Conservation (phyloP, 1,140 invertebrate species). For the Drosophila truncata region DNA sequence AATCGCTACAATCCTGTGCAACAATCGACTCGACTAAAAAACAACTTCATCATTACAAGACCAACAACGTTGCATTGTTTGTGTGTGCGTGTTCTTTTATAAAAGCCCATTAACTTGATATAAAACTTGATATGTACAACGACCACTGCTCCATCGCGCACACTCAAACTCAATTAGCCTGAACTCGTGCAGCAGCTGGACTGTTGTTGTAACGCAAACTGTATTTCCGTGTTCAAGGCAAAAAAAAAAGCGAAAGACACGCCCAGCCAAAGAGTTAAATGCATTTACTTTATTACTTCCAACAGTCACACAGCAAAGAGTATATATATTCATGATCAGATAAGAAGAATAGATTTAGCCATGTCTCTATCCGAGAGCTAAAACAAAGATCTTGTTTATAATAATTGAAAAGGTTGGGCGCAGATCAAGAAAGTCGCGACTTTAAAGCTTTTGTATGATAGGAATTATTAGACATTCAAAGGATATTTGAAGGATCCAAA, state of each 20-base stretch:
- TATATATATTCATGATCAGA: not conserved
- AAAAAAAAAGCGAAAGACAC: conserved; percentile 28
- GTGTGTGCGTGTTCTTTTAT: conserved; percentile 15
- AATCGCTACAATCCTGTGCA: conserved; percentile 22
- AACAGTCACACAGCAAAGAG: not conserved
- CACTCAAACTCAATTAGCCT: conserved; percentile 38
- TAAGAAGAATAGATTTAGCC: not conserved
- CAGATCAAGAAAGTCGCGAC: not conserved
- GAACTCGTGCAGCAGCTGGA: conserved; percentile 53
- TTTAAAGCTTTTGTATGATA: not conserved
- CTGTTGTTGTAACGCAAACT: conserved; percentile 28
- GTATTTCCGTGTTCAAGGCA: conserved; percentile 60
- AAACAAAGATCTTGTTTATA: not conserved
- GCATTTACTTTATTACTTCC: conserved; percentile 15
- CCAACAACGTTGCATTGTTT: conserved; percentile 3
- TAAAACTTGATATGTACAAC: conserved; percentile 27
- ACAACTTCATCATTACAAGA: conserved; percentile 14
- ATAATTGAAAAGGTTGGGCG: not conserved
- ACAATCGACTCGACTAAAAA: conserved; percentile 24
- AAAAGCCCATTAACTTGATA: conserved; percentile 66
- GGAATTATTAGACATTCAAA: not conserved
- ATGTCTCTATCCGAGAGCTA: not conserved
- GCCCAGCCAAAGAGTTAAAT: conserved; percentile 34
- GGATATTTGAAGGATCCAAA: not conserved
- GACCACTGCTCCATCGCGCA: conserved; percentile 27